Base-by-base conservation (phyloP, 37 sponge, comb jelly and placozoan species). In the Chondrilla cf. caribensis region DNA sequence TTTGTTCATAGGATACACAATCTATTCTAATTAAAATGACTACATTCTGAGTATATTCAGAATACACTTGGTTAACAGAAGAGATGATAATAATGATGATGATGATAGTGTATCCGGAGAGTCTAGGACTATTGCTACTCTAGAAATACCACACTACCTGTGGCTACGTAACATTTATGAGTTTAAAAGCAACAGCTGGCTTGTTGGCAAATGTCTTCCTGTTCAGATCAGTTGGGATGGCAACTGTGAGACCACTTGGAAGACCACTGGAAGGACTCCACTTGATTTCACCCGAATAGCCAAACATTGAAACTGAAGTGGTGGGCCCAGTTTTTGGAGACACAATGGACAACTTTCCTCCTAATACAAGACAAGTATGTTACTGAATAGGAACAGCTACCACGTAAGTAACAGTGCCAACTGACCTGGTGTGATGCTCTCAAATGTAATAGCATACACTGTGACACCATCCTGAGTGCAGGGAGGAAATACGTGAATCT, bases 391-490 rank as follows among this genome's bases (percentile, higher is more conserved):
- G 17, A 55, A 55, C 57, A 19, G 17, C 11, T 6, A 62, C 7
- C 64, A 19, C 64, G 15, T 29, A 29, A 4, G 22, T 11, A 14
- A 6, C 51, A 47, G 51, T 11, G 11, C 25, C 64, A 19, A 59
- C 85, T 33, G 54, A 90, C 90, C 88, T 81, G 87, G 85, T 19
- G 79, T 70, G 9, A 84, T 71, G 35, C 80, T 38, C 11, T 29
- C 54, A 76, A 90, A 93, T 11, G 88, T 66, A 18, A 90, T 90
- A 32, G 90, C 93, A 87, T 90, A 93, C 0, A 89, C 93, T 37
- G 68, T 82, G 15, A n/a, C 24, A n/a, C 85, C 79, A 38, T 84
- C 85, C 82, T 81, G 59, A 2, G 32, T 18, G 18, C 39, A 5
- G 65, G 18, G 58, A 37, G n/a, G 9, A 54, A 22, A 26, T n/a